Evolutionary conservation across 2,113 vertebrate species (phyloP), one percentile per base, ranked within the genome.

Genomic region (Sitta europaea): DNA sequence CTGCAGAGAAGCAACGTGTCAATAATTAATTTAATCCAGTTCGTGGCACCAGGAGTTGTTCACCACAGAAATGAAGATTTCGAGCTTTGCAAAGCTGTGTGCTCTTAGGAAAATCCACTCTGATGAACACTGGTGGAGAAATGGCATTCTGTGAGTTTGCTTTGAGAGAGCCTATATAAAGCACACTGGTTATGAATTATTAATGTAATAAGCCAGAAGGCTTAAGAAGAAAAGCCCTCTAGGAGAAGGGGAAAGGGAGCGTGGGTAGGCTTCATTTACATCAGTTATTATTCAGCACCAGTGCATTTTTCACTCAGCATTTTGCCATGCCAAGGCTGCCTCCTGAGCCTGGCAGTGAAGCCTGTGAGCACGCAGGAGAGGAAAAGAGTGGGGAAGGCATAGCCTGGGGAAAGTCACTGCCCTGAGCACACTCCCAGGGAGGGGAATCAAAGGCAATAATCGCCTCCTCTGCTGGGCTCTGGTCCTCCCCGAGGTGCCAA

Each of bases 141-240:
- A 50, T 3, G 22, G 25, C 20, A 71, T 80, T 90, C 59, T 59
- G 8, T 35, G 67, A 43, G 63, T 94, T 94, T 84, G 38, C 65
- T 86, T 42, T 74, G 29, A 43, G 61, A 27, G n/a, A 86, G 65
- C 59, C 63, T 59, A 3, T 48, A 48, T 31, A 77, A 89, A 86
- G 61, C 51, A 66, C 59, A 0, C 21, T 48, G 47, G 27, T 42
- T 48, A 71, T 94, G 72, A 91, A 96, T 96, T 94, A 86, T 91
- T 86, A 92, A 96, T 67, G 43, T 33, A 92, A 31, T 70, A 88
- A 97, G 48, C 40, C 65, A 88, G 63, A 23, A 94, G 86, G 33
- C 54, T 93, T 86, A 80, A 73, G 79, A 88, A 90, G 79, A 88
- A 92, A 88, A 96, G 43, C 40, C 87, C 58, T 90, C 59, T 31